phyloP scores from a whole-genome alignment of 2,888 invertebrate species.

The Yponomeuta plumbellus region DNA sequence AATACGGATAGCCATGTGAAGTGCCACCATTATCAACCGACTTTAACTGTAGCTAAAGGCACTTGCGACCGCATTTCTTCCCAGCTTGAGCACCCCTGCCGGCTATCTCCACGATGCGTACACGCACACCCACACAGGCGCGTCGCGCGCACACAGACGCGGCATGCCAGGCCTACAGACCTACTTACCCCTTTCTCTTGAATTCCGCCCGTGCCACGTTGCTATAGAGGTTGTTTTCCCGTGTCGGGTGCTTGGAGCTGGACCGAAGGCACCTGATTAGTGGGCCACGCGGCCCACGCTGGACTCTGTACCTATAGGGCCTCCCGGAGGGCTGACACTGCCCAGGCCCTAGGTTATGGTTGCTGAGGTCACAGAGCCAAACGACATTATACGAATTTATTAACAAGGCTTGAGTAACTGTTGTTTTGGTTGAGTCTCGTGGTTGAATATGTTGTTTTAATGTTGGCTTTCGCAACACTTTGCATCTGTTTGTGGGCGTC shows the following conservation, averaged over 20 bases:
- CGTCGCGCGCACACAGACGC: constrained; percentile 42
- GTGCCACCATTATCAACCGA: too few species aligned
- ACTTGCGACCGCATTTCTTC: constrained; percentile 54
- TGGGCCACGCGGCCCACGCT: constrained; percentile 6
- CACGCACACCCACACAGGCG: constrained; percentile 49
- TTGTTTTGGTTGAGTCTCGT: background rate
- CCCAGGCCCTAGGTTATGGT: constrained; percentile 12
- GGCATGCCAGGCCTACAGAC: constrained; percentile 65
- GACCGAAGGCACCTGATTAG: constrained; percentile 49
- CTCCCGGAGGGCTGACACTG: constrained; percentile 10
- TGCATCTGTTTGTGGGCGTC: too few species aligned
- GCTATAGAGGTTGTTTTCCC: constrained; percentile 36
- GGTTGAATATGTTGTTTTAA: background rate
- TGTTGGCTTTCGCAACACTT: too few species aligned
- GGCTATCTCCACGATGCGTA: constrained; percentile 70
- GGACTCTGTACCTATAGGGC: constrained; percentile 1
- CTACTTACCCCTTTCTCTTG: constrained; percentile 63
- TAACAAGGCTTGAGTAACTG: background rate
- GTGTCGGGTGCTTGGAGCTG: constrained; percentile 23
- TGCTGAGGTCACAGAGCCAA: background rate
- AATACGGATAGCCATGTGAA: too few species aligned
- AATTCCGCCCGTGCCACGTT: constrained; percentile 31
- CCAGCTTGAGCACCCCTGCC: constrained; percentile 48
- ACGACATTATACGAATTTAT: background rate
- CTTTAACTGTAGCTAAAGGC: too few species aligned